phyloP scores from a whole-genome alignment of 2,113 vertebrate species.

The Clarias magur region DNA sequence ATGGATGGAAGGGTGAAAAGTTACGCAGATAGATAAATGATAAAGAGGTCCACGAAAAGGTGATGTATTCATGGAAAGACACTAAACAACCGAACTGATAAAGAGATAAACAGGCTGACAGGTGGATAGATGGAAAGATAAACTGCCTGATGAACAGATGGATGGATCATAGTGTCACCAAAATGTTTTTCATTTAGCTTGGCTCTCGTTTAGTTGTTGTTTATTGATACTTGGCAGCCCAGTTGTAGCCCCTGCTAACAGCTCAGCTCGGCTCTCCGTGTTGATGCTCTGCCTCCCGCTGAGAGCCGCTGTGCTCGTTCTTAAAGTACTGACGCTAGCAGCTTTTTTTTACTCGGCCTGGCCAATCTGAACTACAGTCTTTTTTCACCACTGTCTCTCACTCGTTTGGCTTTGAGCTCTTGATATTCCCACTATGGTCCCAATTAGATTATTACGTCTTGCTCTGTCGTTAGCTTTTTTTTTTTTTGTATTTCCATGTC shows the following conservation, averaged over 20 bases:
- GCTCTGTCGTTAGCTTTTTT: neutral
- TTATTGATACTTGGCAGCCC: slow-evolving; percentile 32
- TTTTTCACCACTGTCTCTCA: neutral
- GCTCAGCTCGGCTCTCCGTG: neutral
- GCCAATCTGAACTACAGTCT: neutral
- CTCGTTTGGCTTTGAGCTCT: neutral
- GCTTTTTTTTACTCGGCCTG: neutral
- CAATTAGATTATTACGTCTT: neutral
- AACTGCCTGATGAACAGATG: slow-evolving; percentile 16
- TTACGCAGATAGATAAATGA: neutral
- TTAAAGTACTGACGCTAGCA: neutral
- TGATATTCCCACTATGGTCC: neutral
- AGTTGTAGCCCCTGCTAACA: slow-evolving; percentile 14
- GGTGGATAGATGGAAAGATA: neutral
- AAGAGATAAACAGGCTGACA: neutral
- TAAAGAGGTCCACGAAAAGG: neutral
- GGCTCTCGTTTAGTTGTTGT: slow-evolving; percentile 30
- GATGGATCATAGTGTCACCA: neutral
- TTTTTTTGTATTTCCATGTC: neutral
- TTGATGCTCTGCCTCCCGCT: neutral
- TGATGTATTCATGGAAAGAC: neutral
- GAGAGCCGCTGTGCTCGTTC: neutral
- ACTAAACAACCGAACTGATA: neutral
- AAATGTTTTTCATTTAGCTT: slow-evolving; percentile 37
- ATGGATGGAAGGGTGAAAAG: neutral